phyloP scores from a whole-genome alignment of 2,113 vertebrate genomes.

The Barnardius zonarius region DNA sequence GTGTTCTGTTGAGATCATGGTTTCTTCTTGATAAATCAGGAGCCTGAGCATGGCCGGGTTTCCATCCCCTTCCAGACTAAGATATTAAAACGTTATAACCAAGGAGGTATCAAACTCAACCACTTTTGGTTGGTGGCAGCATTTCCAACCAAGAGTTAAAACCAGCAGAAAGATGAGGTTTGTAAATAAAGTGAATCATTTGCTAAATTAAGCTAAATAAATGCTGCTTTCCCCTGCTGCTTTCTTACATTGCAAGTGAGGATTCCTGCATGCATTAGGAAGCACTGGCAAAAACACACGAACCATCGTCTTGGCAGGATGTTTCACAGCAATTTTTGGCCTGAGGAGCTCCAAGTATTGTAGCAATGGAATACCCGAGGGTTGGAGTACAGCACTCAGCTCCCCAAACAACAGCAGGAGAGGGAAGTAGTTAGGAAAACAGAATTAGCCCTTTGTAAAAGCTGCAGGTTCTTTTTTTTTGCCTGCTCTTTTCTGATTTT shows the following conservation, averaged over 20 bases:
- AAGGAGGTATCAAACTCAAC: rapidly evolving
- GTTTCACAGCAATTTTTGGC: neutral
- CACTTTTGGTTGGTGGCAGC: neutral
- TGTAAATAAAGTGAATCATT: constrained; percentile 35
- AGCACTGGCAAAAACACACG: neutral
- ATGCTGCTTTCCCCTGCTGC: constrained; percentile 28
- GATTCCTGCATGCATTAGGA: neutral
- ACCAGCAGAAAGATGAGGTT: constrained; percentile 7
- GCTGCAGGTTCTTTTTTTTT: neutral
- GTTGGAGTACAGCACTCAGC: neutral
- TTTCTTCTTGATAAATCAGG: neutral
- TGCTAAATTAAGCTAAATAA: constrained; percentile 55
- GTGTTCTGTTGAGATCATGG: neutral
- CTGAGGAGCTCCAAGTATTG: neutral
- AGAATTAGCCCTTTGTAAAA: neutral
- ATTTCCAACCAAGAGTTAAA: neutral
- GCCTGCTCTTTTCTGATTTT: neutral
- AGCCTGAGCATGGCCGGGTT: neutral
- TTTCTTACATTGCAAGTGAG: neutral
- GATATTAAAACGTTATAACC: neutral
- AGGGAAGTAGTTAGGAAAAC: neutral
- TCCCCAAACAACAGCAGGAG: constrained; percentile 10
- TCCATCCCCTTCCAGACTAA: neutral
- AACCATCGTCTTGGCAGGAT: constrained; percentile 8
- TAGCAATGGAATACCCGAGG: neutral